Percentiles rank a stretch among this genome's conserved stretches.
These are phyloP conservation scores for Acinonyx jubatus DNA, from an alignment of 2,113 vertebrate species.

Conservation along the genomic window DNA sequence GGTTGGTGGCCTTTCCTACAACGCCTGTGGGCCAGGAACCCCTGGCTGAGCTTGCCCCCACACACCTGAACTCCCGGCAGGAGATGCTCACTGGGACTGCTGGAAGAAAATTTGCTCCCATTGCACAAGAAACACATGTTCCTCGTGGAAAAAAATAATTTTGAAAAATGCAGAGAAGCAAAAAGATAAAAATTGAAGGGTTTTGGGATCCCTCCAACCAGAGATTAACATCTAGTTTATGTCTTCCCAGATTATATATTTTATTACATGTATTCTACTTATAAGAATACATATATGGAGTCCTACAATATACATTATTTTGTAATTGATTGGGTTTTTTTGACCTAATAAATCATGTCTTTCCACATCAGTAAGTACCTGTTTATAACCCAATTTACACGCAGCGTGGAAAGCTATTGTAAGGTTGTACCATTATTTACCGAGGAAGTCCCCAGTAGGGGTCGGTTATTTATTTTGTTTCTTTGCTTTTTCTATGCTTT, in stretches of 20 bases:
- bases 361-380: background rate
- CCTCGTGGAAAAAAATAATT: background rate
- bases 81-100: accelerated
- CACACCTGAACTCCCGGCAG: background rate
- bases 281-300: background rate
- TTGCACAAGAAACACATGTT: background rate
- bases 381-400: background rate
- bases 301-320: background rate
- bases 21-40: background rate
- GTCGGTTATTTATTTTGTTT: background rate
- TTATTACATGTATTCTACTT: background rate
- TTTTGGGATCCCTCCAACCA: background rate
- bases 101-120: background rate
- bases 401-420: background rate
- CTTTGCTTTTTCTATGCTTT: background rate
- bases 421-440: background rate
- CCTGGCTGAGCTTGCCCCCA: background rate
- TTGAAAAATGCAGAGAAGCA: background rate
- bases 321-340: background rate
- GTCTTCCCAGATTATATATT: background rate
- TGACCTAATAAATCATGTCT: background rate
- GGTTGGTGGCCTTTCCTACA: background rate
- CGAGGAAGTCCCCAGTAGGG: background rate
- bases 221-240: background rate
- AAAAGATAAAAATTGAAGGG: background rate